Conservation (phyloP, 2,113 vertebrate genomes). For the Gymnocephalus cernua region DNA sequence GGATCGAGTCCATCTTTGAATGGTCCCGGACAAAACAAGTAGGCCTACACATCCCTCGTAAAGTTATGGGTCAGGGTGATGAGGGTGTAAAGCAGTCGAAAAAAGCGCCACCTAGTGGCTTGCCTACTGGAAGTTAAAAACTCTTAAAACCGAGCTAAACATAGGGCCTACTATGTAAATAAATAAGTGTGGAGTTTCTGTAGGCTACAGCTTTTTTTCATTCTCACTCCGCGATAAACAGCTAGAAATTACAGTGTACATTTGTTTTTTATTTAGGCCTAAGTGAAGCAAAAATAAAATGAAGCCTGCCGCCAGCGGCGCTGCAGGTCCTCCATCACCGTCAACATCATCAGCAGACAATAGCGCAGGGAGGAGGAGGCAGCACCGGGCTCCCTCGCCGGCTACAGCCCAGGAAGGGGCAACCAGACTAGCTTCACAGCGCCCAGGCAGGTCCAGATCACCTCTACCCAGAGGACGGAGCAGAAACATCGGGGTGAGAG, state of each 20-base stretch:
- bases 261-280: background rate
- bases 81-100: background rate
- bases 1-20: background rate
- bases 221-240: background rate
- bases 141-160: background rate
- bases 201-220: rapidly evolving
- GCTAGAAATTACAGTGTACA: background rate
- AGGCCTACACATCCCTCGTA: background rate
- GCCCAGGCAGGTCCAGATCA: conserved; percentile 49
- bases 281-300: conserved; percentile 32
- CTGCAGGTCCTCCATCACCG: conserved; percentile 76
- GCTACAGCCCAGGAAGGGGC: conserved; percentile 78
- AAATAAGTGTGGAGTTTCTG: rapidly evolving
- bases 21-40: background rate
- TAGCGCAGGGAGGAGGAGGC: conserved; percentile 78
- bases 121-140: background rate
- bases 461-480: conserved; percentile 24
- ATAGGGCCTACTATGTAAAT: background rate
- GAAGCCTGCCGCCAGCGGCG: conserved; percentile 72
- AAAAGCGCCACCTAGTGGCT: conserved; percentile 62
- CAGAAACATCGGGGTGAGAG: background rate
- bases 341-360: conserved; percentile 66
- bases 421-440: conserved; percentile 63
- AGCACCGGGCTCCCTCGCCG: conserved; percentile 82
- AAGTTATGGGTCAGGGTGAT: conserved; percentile 21